Evolutionary conservation across 2,797 vertebrate species (phyloP), one percentile per base, ranked within the genome.

Genomic region (Periparus ater): DNA sequence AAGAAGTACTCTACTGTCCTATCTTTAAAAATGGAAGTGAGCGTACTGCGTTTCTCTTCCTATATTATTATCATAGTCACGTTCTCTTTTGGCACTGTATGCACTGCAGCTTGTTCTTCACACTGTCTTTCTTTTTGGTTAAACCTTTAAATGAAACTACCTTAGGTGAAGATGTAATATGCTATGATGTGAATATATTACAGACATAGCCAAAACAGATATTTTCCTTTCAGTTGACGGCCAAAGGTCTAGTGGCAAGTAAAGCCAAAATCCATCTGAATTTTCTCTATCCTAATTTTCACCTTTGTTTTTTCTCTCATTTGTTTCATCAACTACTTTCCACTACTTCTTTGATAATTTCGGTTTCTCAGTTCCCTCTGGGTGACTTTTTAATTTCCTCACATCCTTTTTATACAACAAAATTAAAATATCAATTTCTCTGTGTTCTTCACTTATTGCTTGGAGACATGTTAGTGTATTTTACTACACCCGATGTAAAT

Each of bases 371-470:
- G 16, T 57, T 91, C 42, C 53, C 55, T 79, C 48, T 77, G 45
- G 48, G 27, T 88, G 34, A 70, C 4, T 55, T 91, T 76, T 79
- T 79, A 85, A 89, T 93, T 87, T 91, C 17, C 16, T 72, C 47
- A 13, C 48, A 40, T 65, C 66, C 81, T 91, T 85, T 70, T 62
- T 66, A 44, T 60, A 44, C 77, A 48, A 54, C 10, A 85, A 89
- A 94, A 85, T 87, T 85, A 85, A 42, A 93, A 89, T 60, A 91
- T 38, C 54, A 88, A 67, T 70, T 86, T 92, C 47, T 87, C 36
- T 66, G 34, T 7, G 30, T 92, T 93, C 45, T 76, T 92, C 45
- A 50, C 4, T 89, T 94, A 85, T 53, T 93, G 84, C 84, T 95
- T 92, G 42, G 78, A 91, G 60, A 76, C 34, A 58, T 48, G 23